Conservation (phyloP, 1,140 invertebrate species). For the Manduca sexta region DNA sequence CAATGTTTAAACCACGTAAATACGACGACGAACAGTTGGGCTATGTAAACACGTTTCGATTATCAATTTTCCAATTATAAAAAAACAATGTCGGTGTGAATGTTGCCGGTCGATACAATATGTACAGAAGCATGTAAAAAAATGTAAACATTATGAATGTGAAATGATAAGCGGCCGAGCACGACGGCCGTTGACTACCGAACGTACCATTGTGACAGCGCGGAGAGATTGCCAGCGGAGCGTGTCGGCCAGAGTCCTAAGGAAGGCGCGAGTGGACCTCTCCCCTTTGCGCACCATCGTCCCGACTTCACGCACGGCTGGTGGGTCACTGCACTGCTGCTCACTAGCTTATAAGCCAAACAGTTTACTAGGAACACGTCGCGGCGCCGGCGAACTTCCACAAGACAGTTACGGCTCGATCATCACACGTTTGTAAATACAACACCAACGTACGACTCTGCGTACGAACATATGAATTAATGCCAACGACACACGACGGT, state of each 20-base stretch:
- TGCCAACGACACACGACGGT: conserved; percentile 12
- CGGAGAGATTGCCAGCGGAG: conserved; percentile 54
- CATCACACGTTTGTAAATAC: conserved; percentile 23
- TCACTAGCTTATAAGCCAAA: conserved; percentile 18
- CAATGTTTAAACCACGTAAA: conserved; percentile 3
- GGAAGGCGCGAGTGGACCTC: conserved; percentile 47
- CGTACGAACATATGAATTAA: conserved; percentile 8
- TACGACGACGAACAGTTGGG: background rate
- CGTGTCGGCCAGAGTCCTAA: conserved; percentile 56
- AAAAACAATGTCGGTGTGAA: too few relatives aligned
- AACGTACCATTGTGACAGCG: conserved; percentile 52
- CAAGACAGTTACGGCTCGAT: too few relatives aligned
- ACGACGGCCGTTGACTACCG: conserved; percentile 7
- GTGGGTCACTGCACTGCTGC: conserved; percentile 55
- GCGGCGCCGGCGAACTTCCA: too few relatives aligned
- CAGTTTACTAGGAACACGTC: too few relatives aligned
- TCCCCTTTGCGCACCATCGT: conserved; percentile 64
- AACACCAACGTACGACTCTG: conserved; percentile 17
- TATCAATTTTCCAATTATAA: too few relatives aligned
- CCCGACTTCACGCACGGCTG: conserved; percentile 58
- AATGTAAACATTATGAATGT: background rate
- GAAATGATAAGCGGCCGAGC: conserved; percentile 4
- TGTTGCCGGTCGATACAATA: background rate
- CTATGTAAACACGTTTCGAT: too few relatives aligned
- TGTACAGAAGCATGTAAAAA: too few relatives aligned